Conservation (phyloP, 2,888 invertebrate genomes). For the Pollenia amentaria region DNA sequence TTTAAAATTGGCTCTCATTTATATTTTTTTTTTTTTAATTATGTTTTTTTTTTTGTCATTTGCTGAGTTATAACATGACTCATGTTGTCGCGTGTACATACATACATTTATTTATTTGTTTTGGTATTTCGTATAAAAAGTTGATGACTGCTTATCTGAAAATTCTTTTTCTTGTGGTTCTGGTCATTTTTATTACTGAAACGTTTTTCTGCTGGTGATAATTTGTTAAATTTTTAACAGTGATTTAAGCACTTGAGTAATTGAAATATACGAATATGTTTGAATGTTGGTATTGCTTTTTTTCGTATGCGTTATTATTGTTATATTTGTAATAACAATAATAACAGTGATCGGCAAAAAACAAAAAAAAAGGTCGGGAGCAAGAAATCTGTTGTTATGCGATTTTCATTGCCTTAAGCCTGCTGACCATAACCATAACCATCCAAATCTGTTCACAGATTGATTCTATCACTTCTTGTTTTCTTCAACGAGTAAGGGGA, state of each 20-base stretch:
- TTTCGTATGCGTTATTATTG: no score
- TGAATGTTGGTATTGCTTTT: no score
- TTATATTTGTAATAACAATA: no score
- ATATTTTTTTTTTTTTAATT: background rate
- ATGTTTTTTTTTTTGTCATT: background rate
- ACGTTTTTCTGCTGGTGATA: conserved; percentile 7
- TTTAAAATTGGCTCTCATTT: conserved; percentile 23
- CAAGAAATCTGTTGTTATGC: no score
- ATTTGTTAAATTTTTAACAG: conserved; percentile 12
- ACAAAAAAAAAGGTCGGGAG: background rate
- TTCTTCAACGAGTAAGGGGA: no score
- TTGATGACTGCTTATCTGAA: background rate
- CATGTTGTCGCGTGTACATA: conserved; percentile 10
- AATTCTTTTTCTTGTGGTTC: background rate
- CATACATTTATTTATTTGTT: background rate
- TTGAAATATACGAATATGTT: background rate
- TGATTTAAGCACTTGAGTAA: background rate
- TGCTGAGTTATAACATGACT: background rate
- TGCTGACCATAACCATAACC: no score
- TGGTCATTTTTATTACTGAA: conserved; percentile 7
- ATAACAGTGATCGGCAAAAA: background rate
- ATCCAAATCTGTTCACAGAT: no score
- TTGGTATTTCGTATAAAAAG: background rate
- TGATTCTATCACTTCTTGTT: no score
- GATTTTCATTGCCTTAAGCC: no score